Evolutionary conservation across 1,140 invertebrate species (phyloP).

Genomic region (Gonatopus flavifemur): DNA sequence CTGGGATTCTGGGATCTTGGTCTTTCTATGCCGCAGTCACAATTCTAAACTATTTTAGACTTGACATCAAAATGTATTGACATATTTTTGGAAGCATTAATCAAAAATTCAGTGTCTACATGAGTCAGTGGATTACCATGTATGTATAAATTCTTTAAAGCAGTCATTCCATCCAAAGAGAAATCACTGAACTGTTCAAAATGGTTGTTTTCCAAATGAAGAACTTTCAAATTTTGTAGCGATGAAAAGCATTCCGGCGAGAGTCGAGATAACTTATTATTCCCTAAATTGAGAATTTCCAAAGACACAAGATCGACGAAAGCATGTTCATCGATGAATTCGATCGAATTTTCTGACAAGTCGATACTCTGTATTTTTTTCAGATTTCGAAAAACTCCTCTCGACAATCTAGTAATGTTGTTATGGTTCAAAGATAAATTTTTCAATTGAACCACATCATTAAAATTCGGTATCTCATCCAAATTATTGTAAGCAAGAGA

Average conservation of each 20-base stretch:
- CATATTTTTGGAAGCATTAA: neutral
- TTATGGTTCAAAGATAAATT: too few species aligned
- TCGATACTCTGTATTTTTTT: too few species aligned
- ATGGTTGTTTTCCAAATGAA: conserved; percentile 1
- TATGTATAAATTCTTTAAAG: neutral
- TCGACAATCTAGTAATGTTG: too few species aligned
- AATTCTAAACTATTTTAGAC: too few species aligned
- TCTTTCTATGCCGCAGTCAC: too few species aligned
- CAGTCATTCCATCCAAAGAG: rapidly evolving
- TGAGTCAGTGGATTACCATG: neutral
- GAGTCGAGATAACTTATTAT: neutral
- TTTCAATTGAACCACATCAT: too few species aligned
- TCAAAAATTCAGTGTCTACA: neutral
- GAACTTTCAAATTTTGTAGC: neutral
- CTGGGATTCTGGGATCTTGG: too few species aligned
- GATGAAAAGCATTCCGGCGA: neutral
- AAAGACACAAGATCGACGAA: neutral
- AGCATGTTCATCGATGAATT: too few species aligned
- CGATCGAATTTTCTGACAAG: too few species aligned
- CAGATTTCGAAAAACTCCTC: too few species aligned
- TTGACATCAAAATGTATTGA: neutral
- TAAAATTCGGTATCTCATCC: too few species aligned
- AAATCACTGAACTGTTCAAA: neutral
- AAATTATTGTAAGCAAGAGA: too few species aligned
- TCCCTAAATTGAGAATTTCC: neutral